Conservation (phyloP, 2,113 vertebrate species). For the Bungarus multicinctus region DNA sequence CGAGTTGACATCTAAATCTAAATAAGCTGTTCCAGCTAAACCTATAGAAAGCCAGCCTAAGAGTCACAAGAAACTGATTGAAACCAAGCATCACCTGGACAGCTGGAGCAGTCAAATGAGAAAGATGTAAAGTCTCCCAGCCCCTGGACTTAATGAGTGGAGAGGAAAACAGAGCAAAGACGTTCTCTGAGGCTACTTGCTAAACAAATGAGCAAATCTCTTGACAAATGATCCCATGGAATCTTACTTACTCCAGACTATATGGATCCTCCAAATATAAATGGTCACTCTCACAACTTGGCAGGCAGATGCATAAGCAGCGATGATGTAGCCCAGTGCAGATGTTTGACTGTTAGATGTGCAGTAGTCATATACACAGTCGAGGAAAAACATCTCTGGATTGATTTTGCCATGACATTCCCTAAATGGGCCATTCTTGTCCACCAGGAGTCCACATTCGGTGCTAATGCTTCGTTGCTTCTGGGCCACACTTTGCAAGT, state of each 20-base stretch:
- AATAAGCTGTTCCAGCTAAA: too few relatives aligned
- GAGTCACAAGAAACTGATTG: too few relatives aligned
- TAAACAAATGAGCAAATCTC: too few relatives aligned
- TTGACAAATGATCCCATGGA: background rate
- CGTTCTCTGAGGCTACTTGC: too few relatives aligned
- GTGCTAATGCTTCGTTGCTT: background rate
- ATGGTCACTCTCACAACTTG: conserved; percentile 38
- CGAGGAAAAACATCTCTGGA: conserved; percentile 40
- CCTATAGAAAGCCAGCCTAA: too few relatives aligned
- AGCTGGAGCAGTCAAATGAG: too few relatives aligned
- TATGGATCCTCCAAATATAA: conserved; percentile 39
- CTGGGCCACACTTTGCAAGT: background rate
- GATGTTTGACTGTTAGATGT: conserved; percentile 10
- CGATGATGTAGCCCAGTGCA: conserved; percentile 34
- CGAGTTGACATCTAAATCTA: too few relatives aligned
- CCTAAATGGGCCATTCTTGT: conserved; percentile 38
- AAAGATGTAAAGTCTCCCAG: too few relatives aligned
- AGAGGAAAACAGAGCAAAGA: too few relatives aligned
- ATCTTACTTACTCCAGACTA: conserved; percentile 38
- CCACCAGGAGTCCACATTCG: conserved; percentile 35
- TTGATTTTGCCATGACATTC: conserved; percentile 44
- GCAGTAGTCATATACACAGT: conserved; percentile 54
- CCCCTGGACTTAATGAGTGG: too few relatives aligned
- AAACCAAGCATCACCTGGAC: too few relatives aligned
- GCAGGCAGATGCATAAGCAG: conserved; percentile 41